Percentiles rank a stretch among this genome's conserved stretches.
phyloP scores from a whole-genome alignment of 2,888 invertebrate genomes.

The Leucophenga montana region DNA sequence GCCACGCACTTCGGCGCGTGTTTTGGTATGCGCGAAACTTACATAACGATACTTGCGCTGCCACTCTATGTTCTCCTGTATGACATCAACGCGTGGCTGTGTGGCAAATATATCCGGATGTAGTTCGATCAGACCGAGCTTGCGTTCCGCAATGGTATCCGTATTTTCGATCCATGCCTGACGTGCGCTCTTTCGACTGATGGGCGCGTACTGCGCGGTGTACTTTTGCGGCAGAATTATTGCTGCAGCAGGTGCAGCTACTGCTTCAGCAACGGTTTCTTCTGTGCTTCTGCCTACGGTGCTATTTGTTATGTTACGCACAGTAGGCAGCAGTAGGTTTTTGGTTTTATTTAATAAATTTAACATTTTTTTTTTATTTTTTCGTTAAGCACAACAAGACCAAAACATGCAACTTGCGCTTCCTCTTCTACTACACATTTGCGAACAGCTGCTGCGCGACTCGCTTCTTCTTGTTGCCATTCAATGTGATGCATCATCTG shows the following conservation, averaged over 20 bases:
- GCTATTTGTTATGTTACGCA: constrained; percentile 48
- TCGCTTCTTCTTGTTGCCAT: no score
- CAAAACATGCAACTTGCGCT: constrained; percentile 3
- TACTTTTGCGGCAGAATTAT: constrained; percentile 62
- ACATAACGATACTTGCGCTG: constrained; percentile 87
- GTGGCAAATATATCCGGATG: constrained; percentile 91
- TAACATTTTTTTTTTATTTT: constrained; percentile 56
- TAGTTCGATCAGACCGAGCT: constrained; percentile 88
- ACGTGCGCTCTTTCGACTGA: constrained; percentile 70
- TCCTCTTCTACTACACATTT: background rate
- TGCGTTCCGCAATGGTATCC: constrained; percentile 82
- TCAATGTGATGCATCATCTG: no score
- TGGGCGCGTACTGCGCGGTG: constrained; percentile 47
- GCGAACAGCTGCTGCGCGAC: no score
- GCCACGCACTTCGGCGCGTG: constrained; percentile 88
- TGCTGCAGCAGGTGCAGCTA: constrained; percentile 17
- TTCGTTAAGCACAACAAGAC: background rate
- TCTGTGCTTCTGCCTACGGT: constrained; percentile 22
- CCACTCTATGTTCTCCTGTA: constrained; percentile 90
- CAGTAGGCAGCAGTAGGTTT: constrained; percentile 47
- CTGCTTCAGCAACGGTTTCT: constrained; percentile 24
- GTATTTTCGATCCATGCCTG: constrained; percentile 92
- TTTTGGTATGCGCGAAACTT: constrained; percentile 84
- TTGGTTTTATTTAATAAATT: constrained; percentile 62
- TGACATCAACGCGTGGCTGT: constrained; percentile 88